Conservation (phyloP, 2,888 invertebrate species). For the Drosophila bunnanda region DNA sequence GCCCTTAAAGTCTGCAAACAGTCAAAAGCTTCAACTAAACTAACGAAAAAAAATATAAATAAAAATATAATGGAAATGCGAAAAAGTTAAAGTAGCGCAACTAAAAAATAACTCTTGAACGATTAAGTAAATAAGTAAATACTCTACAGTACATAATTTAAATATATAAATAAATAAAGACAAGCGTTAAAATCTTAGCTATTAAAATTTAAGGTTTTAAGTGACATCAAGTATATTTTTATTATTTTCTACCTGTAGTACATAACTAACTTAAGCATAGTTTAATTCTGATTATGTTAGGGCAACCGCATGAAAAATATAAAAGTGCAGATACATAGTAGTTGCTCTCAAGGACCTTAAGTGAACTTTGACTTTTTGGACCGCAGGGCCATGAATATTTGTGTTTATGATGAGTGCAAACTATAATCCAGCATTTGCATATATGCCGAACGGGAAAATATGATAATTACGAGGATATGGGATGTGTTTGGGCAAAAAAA, state of each 20-base stretch:
- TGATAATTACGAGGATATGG: background rate
- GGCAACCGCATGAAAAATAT: background rate
- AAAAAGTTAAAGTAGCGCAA: constrained; percentile 34
- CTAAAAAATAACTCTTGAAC: constrained; percentile 20
- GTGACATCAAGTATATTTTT: too few species aligned
- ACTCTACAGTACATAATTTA: background rate
- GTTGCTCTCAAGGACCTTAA: constrained; percentile 15
- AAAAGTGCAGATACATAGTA: background rate
- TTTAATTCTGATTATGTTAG: background rate
- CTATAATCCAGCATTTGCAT: constrained; percentile 20
- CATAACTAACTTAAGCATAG: background rate
- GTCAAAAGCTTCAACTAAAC: constrained; percentile 39
- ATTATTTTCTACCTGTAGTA: rapidly evolving
- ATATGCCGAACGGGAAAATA: constrained; percentile 16
- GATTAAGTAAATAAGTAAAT: background rate
- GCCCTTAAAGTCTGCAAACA: constrained; percentile 38
- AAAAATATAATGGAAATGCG: constrained; percentile 19
- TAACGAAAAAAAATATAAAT: background rate
- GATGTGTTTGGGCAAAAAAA: background rate
- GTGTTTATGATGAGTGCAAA: constrained; percentile 31
- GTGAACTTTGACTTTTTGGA: constrained; percentile 33
- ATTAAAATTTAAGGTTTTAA: background rate
- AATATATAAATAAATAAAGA: too few species aligned
- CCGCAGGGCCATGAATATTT: constrained; percentile 32
- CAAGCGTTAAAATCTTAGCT: too few species aligned